Conservation (phyloP, 2,888 invertebrate genomes). For the Rhodophaea formosa region DNA sequence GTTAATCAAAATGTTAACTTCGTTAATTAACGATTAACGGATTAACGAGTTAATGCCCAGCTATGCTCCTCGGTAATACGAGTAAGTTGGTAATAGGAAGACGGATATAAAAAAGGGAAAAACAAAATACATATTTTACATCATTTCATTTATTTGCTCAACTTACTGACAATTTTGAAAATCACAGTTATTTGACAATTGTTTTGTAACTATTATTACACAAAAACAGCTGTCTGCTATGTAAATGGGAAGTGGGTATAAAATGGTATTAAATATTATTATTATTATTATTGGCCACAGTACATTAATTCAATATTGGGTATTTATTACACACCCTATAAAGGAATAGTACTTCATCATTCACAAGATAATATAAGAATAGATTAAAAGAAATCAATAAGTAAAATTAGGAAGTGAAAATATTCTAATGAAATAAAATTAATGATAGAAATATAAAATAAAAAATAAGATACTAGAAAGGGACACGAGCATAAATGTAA, state of each 20-base stretch:
- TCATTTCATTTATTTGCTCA: conserved; percentile 80
- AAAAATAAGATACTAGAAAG: too few species aligned
- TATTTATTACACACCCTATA: conserved; percentile 58
- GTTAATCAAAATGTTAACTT: too few species aligned
- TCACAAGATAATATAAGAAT: conserved; percentile 32
- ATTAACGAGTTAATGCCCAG: too few species aligned
- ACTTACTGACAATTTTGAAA: conserved; percentile 81
- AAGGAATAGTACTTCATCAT: conserved; percentile 47
- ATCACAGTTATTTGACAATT: conserved; percentile 81
- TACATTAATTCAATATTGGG: conserved; percentile 66
- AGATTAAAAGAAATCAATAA: conserved; percentile 23
- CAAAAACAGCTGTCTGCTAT: conserved; percentile 69
- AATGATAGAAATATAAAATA: conserved; percentile 35
- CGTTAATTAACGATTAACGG: too few species aligned
- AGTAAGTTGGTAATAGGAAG: not conserved
- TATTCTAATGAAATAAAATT: conserved; percentile 25
- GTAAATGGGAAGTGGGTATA: conserved; percentile 77
- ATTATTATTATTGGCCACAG: conserved; percentile 75
- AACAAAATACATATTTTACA: conserved; percentile 40
- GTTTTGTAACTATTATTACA: conserved; percentile 72
- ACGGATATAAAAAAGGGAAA: not conserved
- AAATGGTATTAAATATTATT: conserved; percentile 78
- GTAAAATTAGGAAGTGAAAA: conserved; percentile 24
- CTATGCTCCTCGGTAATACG: too few species aligned
- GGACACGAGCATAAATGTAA: too few species aligned